These are phyloP conservation scores for Musca domestica DNA, from an alignment of 1,140 invertebrate genomes.

Conservation along the genomic window DNA sequence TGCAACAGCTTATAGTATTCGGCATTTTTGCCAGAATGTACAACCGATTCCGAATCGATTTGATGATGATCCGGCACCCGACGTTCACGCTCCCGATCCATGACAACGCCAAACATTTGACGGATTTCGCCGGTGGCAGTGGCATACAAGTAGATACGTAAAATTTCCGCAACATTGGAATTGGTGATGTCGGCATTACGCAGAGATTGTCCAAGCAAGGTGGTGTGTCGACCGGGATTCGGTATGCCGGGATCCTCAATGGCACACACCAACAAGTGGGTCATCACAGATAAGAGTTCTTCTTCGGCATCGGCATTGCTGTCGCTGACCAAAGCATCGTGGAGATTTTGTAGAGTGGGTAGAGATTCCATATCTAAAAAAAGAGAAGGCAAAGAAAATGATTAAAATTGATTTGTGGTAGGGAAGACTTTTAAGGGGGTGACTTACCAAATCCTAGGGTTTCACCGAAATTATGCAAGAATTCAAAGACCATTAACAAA, in stretches of 20 bases:
- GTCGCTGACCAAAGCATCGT: slow-evolving; percentile 79
- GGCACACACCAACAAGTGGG: slow-evolving; percentile 85
- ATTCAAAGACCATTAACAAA: slow-evolving; percentile 91
- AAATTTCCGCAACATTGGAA: slow-evolving; percentile 86
- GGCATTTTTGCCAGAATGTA: slow-evolving; percentile 68
- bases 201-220: slow-evolving; percentile 83
- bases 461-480: slow-evolving; percentile 92
- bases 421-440: neutral
- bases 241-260: slow-evolving; percentile 94
- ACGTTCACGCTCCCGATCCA: slow-evolving; percentile 74
- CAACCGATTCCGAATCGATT: slow-evolving; percentile 62
- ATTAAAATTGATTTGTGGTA: neutral
- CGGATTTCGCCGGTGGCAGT: slow-evolving; percentile 83
- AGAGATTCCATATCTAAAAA: slow-evolving; percentile 78
- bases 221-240: slow-evolving; percentile 81
- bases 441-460: slow-evolving; percentile 84
- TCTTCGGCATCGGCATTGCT: slow-evolving; percentile 73
- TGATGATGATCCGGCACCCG: slow-evolving; percentile 77
- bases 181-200: slow-evolving; percentile 90
- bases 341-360: slow-evolving; percentile 81
- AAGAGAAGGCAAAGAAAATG: neutral
- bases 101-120: slow-evolving; percentile 71
- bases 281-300: slow-evolving; percentile 83
- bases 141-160: slow-evolving; percentile 85
- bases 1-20: slow-evolving; percentile 75